Evolutionary conservation across 2,113 vertebrate species (phyloP), one percentile per base, ranked within the genome.

Genomic region (Poeciliopsis retropinna): DNA sequence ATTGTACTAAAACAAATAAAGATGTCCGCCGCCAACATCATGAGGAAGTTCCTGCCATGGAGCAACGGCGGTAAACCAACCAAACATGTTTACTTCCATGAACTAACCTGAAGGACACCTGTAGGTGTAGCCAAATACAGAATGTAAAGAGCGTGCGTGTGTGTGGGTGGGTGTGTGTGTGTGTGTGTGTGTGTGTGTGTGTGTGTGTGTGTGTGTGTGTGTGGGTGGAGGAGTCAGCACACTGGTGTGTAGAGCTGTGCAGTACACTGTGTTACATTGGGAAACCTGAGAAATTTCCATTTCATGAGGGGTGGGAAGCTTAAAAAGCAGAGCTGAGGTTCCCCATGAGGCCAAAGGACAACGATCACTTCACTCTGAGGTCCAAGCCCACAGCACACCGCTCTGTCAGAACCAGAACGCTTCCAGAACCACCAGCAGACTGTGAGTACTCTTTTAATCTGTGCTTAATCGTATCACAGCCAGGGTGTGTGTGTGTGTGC

Each of bases 251-350:
- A 84, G 83, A 82, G 81, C 78, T 85, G 86, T 61, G 67, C 64
- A 70, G 83, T 30, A 82, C 81, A 70, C 76, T 25, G 75, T 15
- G 80, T 81, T 89, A 78, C 80, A 87, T 94, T 92, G 87, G 76
- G 92, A 92, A 93, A 94, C 91, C 44, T 89, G 73, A 91, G 94
- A 91, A 93, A 78, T 92, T 92, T 92, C 87, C 87, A 67, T 57
- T 19, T 84, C 41, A 74, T 66, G 71, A 29, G 75, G 87, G 85
- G 79, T 72, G 88, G 81, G 75, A 90, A 88, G 65, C 60, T 87
- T 80, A 30, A 88, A 85, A 85, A 84, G 80, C 34, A 37, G 61
- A 72, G 68, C 13, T 14, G 29, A 62, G 79, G 78, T 78, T 87
- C 66, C 84, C 80, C 51, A 72, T 81, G 75, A 62, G 41, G 30